Percentiles rank a stretch among this genome's conserved stretches.
Conservation (phyloP, 2,797 vertebrate species). For the Brachyalestes nurse region DNA sequence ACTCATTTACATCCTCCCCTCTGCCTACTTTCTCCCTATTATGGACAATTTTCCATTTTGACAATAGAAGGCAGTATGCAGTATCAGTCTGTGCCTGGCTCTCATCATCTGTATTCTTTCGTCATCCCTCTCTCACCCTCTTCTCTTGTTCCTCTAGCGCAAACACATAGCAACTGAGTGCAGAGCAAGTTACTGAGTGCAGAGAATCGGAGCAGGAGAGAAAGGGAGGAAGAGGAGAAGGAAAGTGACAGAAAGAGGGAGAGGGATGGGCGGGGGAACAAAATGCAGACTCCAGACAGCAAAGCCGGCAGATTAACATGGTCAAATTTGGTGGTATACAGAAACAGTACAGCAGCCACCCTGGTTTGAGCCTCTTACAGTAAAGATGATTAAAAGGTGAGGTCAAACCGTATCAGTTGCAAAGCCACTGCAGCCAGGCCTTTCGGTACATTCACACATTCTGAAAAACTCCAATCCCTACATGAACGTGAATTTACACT, state of each 20-base stretch:
- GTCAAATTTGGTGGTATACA: slow-evolving; percentile 30
- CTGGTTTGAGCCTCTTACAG: slow-evolving; percentile 46
- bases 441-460: not conserved
- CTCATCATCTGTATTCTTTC: slow-evolving; percentile 55
- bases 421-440: slow-evolving; percentile 7
- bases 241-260: slow-evolving; percentile 11
- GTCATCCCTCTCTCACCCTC: slow-evolving; percentile 49
- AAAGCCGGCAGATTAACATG: slow-evolving; percentile 24
- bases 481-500: not conserved
- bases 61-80: slow-evolving; percentile 52
- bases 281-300: slow-evolving; percentile 4
- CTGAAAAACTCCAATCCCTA: too few species aligned
- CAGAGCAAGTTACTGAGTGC: slow-evolving; percentile 58
- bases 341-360: slow-evolving; percentile 9
- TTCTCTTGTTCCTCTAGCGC: slow-evolving; percentile 40
- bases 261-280: not conserved
- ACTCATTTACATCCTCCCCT: slow-evolving; percentile 43
- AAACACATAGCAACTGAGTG: slow-evolving; percentile 55
- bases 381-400: slow-evolving; percentile 49
- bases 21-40: not conserved
- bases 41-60: slow-evolving; percentile 24
- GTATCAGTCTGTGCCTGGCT: slow-evolving; percentile 55
- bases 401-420: slow-evolving; percentile 17
- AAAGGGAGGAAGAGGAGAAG: not conserved
- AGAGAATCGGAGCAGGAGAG: slow-evolving; percentile 45